phyloP scores from a whole-genome alignment of 1,140 invertebrate species.

The Sinella curviseta region DNA sequence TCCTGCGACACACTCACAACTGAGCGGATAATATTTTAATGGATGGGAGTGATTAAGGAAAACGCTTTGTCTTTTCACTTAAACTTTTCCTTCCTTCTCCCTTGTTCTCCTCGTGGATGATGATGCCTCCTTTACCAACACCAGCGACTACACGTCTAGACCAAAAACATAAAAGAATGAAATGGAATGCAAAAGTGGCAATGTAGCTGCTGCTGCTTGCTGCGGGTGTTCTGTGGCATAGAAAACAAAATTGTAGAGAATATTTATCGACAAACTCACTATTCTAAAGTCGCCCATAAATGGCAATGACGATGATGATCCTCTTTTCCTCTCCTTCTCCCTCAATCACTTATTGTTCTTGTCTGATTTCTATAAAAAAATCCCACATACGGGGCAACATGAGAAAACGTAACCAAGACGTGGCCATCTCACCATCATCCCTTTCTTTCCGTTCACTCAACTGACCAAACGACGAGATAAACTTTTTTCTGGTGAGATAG shows the following conservation, averaged over 20 bases:
- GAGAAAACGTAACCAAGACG: not conserved
- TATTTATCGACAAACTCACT: not conserved
- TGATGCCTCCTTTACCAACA: not conserved
- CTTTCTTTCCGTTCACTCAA: not conserved
- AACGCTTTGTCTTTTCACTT: constrained; percentile 33
- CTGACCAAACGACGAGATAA: not conserved
- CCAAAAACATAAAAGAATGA: not conserved
- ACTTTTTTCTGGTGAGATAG: not conserved
- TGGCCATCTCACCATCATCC: not conserved
- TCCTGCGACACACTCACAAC: not conserved
- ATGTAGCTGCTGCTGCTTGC: not conserved
- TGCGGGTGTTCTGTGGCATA: not conserved
- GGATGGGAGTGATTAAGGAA: constrained; percentile 37
- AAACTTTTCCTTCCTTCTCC: not conserved
- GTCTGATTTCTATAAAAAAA: not conserved
- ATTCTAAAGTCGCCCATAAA: not conserved
- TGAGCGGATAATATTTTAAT: constrained; percentile 38
- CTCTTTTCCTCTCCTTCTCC: not conserved
- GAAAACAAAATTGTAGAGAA: not conserved
- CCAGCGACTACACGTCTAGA: not conserved
- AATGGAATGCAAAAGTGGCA: not conserved
- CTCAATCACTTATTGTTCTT: not conserved
- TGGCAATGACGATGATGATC: not conserved
- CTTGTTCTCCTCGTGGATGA: not conserved
- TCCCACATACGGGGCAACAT: not conserved